phyloP scores from a whole-genome alignment of 2,113 vertebrate species.

The Cyanoramphus novaezelandiae region DNA sequence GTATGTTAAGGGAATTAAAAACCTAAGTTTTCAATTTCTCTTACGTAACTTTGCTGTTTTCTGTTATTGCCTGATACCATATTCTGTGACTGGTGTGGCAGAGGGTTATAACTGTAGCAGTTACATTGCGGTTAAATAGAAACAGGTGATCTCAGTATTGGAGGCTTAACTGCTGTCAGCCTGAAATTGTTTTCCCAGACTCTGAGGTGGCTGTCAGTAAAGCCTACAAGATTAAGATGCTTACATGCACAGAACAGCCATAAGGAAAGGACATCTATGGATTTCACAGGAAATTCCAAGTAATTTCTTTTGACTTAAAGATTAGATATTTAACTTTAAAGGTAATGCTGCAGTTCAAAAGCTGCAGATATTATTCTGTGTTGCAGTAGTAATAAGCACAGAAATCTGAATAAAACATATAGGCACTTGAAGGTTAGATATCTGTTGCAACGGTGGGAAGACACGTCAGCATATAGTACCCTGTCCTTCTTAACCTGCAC shows the following conservation, averaged over 20 bases:
- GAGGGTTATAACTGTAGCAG: not conserved
- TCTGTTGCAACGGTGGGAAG: not conserved
- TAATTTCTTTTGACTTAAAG: accelerated
- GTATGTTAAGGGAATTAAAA: not conserved
- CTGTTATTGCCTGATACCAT: not conserved
- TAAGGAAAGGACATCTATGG: not conserved
- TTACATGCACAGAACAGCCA: not conserved
- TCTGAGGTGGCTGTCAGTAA: not conserved
- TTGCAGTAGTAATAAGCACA: not conserved
- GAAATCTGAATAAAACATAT: not conserved
- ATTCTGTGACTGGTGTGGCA: not conserved
- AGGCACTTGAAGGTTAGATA: not conserved
- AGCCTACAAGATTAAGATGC: not conserved
- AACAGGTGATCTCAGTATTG: not conserved
- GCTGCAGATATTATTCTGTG: not conserved
- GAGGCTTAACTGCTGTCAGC: not conserved
- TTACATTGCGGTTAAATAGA: not conserved
- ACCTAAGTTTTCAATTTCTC: not conserved
- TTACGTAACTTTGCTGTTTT: not conserved
- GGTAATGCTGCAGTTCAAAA: not conserved
- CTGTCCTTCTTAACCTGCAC: not conserved
- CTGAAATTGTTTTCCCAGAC: not conserved
- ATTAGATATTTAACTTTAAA: not conserved
- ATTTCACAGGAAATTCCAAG: not conserved
- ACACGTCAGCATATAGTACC: not conserved